Conservation (phyloP, 2,113 vertebrate species). For the Heterochromis multidens region DNA sequence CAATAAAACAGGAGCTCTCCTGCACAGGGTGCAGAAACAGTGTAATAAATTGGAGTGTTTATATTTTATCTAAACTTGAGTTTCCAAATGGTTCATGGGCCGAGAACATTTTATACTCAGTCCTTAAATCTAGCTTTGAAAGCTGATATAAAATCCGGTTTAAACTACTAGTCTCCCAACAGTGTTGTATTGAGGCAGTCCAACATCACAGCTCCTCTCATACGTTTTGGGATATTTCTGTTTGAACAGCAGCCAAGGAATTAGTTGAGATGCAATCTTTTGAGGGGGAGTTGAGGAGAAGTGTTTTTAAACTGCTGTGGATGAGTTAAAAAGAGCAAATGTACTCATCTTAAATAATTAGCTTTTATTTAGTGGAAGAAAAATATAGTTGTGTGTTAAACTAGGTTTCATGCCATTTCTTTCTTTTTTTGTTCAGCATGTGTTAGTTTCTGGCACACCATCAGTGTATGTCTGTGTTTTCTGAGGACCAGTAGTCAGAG, state of each 20-base stretch:
- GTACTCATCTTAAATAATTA: not conserved
- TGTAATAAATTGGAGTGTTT: not conserved
- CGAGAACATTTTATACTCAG: not conserved
- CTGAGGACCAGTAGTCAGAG: conserved; percentile 23
- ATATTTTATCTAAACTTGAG: not conserved
- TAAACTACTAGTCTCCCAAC: not conserved
- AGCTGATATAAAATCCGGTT: not conserved
- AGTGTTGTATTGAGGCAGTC: not conserved
- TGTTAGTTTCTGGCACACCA: not conserved
- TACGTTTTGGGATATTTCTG: not conserved
- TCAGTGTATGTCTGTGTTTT: conserved; percentile 27
- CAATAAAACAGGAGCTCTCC: not conserved
- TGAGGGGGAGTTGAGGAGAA: not conserved
- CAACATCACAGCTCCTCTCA: not conserved
- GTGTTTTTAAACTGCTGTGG: not conserved
- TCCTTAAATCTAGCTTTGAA: not conserved
- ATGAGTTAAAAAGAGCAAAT: not conserved
- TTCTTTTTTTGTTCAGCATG: not conserved
- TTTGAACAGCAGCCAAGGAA: not conserved
- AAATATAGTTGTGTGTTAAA: not conserved
- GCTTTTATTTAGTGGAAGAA: not conserved
- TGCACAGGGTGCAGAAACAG: not conserved
- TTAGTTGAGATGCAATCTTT: not conserved
- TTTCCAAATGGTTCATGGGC: not conserved
- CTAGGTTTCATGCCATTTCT: not conserved